Evolutionary conservation across 2,888 invertebrate genomes (phyloP).

Genomic region (Himalopsyche kuldschensis): DNA sequence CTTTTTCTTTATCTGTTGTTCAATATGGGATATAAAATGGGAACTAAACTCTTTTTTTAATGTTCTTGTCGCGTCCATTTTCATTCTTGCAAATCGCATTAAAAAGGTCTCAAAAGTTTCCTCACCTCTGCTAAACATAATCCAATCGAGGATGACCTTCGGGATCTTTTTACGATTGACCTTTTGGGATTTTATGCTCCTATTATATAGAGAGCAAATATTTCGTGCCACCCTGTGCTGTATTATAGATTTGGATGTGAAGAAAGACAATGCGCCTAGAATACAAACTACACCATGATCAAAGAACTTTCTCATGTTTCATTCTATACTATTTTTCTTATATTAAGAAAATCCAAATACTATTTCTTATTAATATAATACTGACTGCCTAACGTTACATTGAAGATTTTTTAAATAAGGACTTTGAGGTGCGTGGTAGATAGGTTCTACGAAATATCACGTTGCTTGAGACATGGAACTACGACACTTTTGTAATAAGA

Average conservation of each 20-base stretch:
- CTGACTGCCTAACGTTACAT: too few species aligned
- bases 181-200: slow-evolving; percentile 38
- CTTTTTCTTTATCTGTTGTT: too few species aligned
- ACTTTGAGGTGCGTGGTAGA: too few species aligned
- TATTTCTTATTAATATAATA: not conserved
- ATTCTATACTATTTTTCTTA: not conserved
- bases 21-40: too few species aligned
- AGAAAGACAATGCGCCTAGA: slow-evolving; percentile 28
- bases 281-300: slow-evolving; percentile 21
- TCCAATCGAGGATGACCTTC: slow-evolving; percentile 38
- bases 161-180: slow-evolving; percentile 39
- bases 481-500: too few species aligned
- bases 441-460: too few species aligned
- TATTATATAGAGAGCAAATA: slow-evolving; percentile 35
- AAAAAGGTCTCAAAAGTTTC: not conserved
- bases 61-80: too few species aligned
- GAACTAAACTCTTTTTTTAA: too few species aligned
- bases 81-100: too few species aligned
- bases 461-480: too few species aligned
- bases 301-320: not conserved
- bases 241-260: slow-evolving; percentile 27
- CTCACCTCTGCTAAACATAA: slow-evolving; percentile 23
- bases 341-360: not conserved
- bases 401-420: too few species aligned
- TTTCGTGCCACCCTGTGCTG: slow-evolving; percentile 14